These are phyloP conservation scores for Chiloscyllium punctatum DNA, from an alignment of 2,797 vertebrate genomes.

Conservation along the genomic window DNA sequence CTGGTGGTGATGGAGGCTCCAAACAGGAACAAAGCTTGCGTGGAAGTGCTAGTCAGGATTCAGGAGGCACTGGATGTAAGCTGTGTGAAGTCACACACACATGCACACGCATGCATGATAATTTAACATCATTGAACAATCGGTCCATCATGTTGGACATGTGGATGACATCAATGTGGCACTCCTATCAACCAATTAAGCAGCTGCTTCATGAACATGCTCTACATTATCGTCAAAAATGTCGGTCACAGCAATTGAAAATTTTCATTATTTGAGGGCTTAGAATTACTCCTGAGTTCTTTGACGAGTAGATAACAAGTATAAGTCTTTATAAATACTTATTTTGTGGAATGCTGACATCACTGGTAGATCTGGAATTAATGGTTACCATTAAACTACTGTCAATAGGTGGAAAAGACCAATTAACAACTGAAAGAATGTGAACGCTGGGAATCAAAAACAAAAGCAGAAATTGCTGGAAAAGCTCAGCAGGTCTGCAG, in stretches of 20 bases:
- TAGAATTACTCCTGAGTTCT: background rate
- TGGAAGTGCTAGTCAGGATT: background rate
- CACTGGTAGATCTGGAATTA: too few species aligned
- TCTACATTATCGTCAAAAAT: too few species aligned
- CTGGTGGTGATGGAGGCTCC: background rate
- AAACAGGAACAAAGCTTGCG: background rate
- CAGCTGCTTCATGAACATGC: background rate
- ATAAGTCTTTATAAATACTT: too few species aligned
- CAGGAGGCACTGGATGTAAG: background rate
- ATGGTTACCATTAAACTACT: too few species aligned
- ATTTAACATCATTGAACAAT: background rate
- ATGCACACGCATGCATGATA: background rate
- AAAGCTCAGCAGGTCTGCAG: too few species aligned
- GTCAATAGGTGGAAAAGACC: too few species aligned
- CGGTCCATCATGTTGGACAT: background rate
- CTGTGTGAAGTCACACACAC: background rate
- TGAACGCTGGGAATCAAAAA: too few species aligned
- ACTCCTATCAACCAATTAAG: background rate
- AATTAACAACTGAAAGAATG: too few species aligned
- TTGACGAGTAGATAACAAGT: background rate
- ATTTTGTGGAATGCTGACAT: too few species aligned
- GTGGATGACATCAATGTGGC: conserved; percentile 1
- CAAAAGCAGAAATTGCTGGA: too few species aligned
- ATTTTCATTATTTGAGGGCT: background rate
- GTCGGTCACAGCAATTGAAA: background rate